These are phyloP conservation scores for Oreohelix idahoensis DNA, from an alignment of 1,140 invertebrate species.

Conservation along the genomic window DNA sequence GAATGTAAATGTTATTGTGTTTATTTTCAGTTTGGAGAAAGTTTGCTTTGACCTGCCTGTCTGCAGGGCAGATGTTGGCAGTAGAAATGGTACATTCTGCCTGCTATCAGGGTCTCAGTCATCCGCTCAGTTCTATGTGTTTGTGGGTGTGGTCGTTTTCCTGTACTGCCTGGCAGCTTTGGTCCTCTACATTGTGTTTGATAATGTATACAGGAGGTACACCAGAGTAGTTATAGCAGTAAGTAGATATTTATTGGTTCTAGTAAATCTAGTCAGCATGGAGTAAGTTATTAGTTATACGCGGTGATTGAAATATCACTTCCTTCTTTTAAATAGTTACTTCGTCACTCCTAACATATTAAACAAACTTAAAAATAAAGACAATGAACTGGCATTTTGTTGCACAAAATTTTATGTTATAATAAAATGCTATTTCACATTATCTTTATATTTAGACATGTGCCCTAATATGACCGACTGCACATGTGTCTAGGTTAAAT, in stretches of 20 bases:
- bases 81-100: constrained; percentile 6
- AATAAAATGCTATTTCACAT: too few species aligned
- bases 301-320: too few species aligned
- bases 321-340: too few species aligned
- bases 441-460: too few species aligned
- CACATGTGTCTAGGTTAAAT: too few species aligned
- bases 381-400: too few species aligned
- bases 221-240: constrained; percentile 75
- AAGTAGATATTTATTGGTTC: constrained; percentile 53
- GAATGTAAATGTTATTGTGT: neutral
- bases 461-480: too few species aligned
- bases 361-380: too few species aligned
- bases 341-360: too few species aligned
- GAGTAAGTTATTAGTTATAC: too few species aligned
- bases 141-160: constrained; percentile 81
- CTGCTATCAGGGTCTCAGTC: constrained; percentile 65
- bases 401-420: too few species aligned
- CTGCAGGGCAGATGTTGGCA: constrained; percentile 35
- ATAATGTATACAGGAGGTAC: constrained; percentile 78
- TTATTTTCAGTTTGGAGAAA: constrained; percentile 52
- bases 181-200: constrained; percentile 78
- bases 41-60: constrained; percentile 24
- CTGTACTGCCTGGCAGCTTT: constrained; percentile 78
- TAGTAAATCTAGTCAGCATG: too few species aligned
- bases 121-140: constrained; percentile 81